Percentiles rank a stretch among this genome's conserved stretches.
These are phyloP conservation scores for Andrena camellia DNA, from an alignment of 2,888 invertebrate genomes.

Conservation along the genomic window DNA sequence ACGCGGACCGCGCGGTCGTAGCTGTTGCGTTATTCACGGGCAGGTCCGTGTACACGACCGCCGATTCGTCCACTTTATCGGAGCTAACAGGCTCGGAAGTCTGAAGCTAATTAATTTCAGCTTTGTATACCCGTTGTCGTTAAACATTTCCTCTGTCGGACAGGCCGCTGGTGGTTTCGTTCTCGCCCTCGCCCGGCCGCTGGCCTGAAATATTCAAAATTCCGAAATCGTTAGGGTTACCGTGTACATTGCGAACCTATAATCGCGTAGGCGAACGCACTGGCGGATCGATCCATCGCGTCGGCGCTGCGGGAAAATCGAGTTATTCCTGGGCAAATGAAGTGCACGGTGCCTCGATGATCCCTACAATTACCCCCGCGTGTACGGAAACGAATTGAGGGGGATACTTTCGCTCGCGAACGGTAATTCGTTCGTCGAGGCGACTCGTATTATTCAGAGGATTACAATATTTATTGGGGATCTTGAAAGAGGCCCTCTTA, in stretches of 20 bases:
- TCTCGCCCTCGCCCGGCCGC: background rate
- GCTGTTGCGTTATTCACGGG: slow-evolving; percentile 53
- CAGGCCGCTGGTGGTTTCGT: slow-evolving; percentile 39
- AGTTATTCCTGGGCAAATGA: slow-evolving; percentile 3
- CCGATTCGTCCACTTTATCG: slow-evolving; percentile 47
- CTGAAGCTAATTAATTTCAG: slow-evolving; percentile 62
- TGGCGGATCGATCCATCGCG: slow-evolving; percentile 27
- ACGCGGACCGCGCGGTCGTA: slow-evolving; percentile 32
- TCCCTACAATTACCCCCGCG: background rate
- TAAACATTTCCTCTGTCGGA: slow-evolving; percentile 57
- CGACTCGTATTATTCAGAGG: background rate
- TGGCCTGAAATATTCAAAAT: slow-evolving; percentile 54
- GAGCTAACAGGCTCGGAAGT: slow-evolving; percentile 36
- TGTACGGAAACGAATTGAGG: background rate
- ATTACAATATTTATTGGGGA: too few relatives aligned
- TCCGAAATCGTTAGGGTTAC: slow-evolving; percentile 47
- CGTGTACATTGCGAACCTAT: slow-evolving; percentile 12
- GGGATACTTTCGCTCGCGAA: background rate
- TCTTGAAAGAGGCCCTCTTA: too few relatives aligned
- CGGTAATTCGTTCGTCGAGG: background rate
- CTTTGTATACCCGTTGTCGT: slow-evolving; percentile 50
- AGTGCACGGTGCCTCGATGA: background rate
- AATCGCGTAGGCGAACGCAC: background rate
- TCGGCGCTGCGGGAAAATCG: background rate
- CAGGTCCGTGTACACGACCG: slow-evolving; percentile 22